Evolutionary conservation across 2,888 invertebrate species (phyloP), one percentile per base, ranked within the genome.

Genomic region (Hypena proboscidalis): DNA sequence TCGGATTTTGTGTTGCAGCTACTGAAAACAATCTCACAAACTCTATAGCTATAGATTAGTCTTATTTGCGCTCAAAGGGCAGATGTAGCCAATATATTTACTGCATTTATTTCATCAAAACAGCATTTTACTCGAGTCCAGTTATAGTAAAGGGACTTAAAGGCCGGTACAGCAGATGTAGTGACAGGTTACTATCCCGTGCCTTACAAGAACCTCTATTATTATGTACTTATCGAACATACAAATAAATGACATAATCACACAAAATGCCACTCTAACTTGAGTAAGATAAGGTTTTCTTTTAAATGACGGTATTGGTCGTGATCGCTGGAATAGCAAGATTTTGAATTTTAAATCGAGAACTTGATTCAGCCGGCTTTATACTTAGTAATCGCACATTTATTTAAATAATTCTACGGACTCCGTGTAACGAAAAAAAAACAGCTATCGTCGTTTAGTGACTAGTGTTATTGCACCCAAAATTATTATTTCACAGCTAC

Each of bases 291-390:
- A 54, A 58, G 40, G 42, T 39, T 44, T 45, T 9, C 34, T 50
- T 51, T 46, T 9, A 41, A 53, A 49, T 29, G 25, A 27, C 34
- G 36, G 41, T 40, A 44, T 34, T 33, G 29, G 43, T 59, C 44
- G 58, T 65, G 70, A 69, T 67, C 69, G 50, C 49, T 70, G 65
- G 58, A 64, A 67, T 58, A 56, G 61, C 58, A 57, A 62, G 48
- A 67, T 70, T 76, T 72, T 67, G 63, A 74, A 74, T 67, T 71
- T 75, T 60, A 72, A 71, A 70, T 70, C 47, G 43, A 58, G 63
- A 63, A 60, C 54, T 55, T 53, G 42, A 30, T 51, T 45, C 47
- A 41, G 43, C 42, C 44, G 30, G 8, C 36, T 25, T 35, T 39
- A 40, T 54, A 36, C 32, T 26, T 27, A 27, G 42, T 43, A 41